phyloP scores from a whole-genome alignment of 2,888 invertebrate genomes.

The Harpalus rufipes region DNA sequence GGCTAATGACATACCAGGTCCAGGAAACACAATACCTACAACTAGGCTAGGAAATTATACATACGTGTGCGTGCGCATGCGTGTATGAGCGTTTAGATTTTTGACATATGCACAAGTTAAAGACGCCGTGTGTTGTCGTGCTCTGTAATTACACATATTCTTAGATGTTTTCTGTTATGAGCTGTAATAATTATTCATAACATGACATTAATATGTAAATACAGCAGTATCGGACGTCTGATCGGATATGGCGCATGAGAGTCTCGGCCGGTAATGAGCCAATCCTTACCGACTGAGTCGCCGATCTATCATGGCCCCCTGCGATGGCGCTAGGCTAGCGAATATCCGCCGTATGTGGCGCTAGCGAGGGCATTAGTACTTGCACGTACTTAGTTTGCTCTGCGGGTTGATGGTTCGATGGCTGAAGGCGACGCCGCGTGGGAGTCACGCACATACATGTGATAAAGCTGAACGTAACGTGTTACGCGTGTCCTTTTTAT shows the following conservation, averaged over 20 bases:
- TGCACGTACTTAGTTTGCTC: slow-evolving; percentile 41
- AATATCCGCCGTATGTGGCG: slow-evolving; percentile 35
- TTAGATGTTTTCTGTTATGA: slow-evolving; percentile 56
- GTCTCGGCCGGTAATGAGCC: slow-evolving; percentile 55
- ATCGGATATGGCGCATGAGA: slow-evolving; percentile 43
- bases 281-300: slow-evolving; percentile 55
- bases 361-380: slow-evolving; percentile 31
- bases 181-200: slow-evolving; percentile 68
- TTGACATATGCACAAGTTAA: slow-evolving; percentile 57
- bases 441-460: slow-evolving; percentile 19
- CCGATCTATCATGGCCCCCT: slow-evolving; percentile 58
- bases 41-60: slow-evolving; percentile 37
- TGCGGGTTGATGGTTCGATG: neutral
- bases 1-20: slow-evolving; percentile 33
- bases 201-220: slow-evolving; percentile 69
- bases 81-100: slow-evolving; percentile 32
- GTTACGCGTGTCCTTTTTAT: slow-evolving; percentile 27
- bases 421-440: slow-evolving; percentile 18
- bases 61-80: slow-evolving; percentile 4
- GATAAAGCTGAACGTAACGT: slow-evolving; percentile 16
- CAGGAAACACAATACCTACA: slow-evolving; percentile 26
- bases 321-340: slow-evolving; percentile 29
- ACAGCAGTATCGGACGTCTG: slow-evolving; percentile 56
- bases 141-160: slow-evolving; percentile 59
- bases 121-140: slow-evolving; percentile 36